Evolutionary conservation across 92 coral and sea anemone species (phyloP).

Genomic region (Paragorgia papillata): DNA sequence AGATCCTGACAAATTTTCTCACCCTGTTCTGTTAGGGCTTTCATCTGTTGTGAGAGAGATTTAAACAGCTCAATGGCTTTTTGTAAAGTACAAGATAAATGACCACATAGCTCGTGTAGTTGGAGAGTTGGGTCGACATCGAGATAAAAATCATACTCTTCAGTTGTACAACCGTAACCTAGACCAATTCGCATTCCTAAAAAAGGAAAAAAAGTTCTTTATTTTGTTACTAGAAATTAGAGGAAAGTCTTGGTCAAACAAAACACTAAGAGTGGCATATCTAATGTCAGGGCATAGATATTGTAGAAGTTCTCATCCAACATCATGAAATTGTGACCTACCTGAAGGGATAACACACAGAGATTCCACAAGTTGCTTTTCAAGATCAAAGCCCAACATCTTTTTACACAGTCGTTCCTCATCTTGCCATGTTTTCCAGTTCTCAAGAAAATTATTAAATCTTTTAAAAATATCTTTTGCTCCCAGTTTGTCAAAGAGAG

Average conservation of each 20-base stretch:
- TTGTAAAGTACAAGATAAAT: slow-evolving; percentile 66
- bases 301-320: no score
- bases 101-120: slow-evolving; percentile 69
- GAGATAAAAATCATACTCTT: slow-evolving; percentile 87
- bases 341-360: slow-evolving; percentile 91
- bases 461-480: slow-evolving; percentile 84
- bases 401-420: slow-evolving; percentile 80
- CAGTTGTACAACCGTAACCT: slow-evolving; percentile 75
- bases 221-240: no score
- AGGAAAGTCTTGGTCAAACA: no score
- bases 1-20: slow-evolving; percentile 72
- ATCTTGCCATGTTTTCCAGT: slow-evolving; percentile 90
- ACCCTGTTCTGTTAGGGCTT: slow-evolving; percentile 69
- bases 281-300: no score
- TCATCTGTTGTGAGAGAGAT: slow-evolving; percentile 73
- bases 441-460: slow-evolving; percentile 75
- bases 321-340: no score
- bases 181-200: slow-evolving; percentile 93
- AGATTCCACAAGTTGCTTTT: slow-evolving; percentile 77
- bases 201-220: slow-evolving; percentile 14
- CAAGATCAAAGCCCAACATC: slow-evolving; percentile 85
- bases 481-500: slow-evolving; percentile 81
- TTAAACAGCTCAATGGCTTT: slow-evolving; percentile 76
- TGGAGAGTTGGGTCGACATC: slow-evolving; percentile 82
- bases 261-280: no score